Evolutionary conservation across 53 echinoderm and acorn worm species (phyloP).

Genomic region (Apostichopus leukothele): DNA sequence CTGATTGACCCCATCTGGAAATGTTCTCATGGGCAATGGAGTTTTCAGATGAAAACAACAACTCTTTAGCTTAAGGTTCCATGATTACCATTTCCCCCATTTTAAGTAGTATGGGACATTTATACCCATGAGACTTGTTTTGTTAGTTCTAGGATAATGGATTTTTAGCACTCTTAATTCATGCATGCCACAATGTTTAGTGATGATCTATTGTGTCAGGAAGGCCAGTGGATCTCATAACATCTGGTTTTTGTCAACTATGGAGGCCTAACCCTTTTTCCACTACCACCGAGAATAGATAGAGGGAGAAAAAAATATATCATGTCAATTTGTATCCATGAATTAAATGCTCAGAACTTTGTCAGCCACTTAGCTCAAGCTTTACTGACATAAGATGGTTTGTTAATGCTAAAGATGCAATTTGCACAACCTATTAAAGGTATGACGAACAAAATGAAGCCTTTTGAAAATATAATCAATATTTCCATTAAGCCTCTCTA

Average conservation of each 20-base stretch:
- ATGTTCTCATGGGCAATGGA: conserved; percentile 27
- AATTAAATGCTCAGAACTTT: too few species aligned
- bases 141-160: conserved; percentile 12
- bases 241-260: conserved; percentile 29
- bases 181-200: conserved; percentile 6
- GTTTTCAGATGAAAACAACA: conserved; percentile 22
- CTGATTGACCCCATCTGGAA: conserved; percentile 41
- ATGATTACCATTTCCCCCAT: neutral
- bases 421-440: neutral
- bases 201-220: conserved; percentile 3
- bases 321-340: too few species aligned
- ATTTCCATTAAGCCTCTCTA: too few species aligned
- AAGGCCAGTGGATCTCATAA: neutral
- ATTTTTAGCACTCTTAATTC: neutral
- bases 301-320: too few species aligned
- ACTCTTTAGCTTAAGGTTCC: neutral
- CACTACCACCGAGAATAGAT: too few species aligned
- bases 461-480: too few species aligned
- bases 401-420: neutral
- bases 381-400: neutral
- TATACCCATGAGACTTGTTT: neutral
- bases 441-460: too few species aligned
- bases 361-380: too few species aligned
- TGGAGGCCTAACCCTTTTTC: neutral
- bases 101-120: neutral